Evolutionary conservation across 2,888 invertebrate species (phyloP).

Genomic region (Caenorhabditis angaria): DNA sequence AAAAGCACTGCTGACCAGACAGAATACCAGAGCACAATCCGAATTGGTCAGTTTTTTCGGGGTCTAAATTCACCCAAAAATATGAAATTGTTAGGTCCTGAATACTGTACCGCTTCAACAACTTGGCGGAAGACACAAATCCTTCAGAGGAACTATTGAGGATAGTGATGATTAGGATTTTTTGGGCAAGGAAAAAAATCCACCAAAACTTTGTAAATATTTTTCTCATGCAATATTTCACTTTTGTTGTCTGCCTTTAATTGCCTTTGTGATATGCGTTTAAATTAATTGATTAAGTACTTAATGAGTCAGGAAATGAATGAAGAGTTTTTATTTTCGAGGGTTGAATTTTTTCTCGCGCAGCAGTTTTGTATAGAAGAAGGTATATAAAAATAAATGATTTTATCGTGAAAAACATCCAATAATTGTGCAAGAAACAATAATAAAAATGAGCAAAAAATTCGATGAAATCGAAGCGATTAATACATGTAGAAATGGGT

Average conservation of each 20-base stretch:
- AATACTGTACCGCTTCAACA: background rate
- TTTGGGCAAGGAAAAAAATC: too few relatives aligned
- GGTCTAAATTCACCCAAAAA: background rate
- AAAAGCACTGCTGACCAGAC: constrained; percentile 41
- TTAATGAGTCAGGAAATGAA: too few relatives aligned
- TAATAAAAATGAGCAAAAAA: constrained; percentile 27
- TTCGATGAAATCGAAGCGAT: constrained; percentile 29
- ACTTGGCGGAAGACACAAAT: background rate
- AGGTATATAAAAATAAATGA: too few relatives aligned
- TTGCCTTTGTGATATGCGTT: too few relatives aligned
- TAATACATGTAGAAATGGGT: background rate
- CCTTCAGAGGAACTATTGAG: background rate
- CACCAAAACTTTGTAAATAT: too few relatives aligned
- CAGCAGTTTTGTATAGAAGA: too few relatives aligned
- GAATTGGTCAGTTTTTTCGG: constrained; percentile 18
- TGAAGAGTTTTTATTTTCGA: too few relatives aligned
- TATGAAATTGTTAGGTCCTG: background rate
- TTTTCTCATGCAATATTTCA: too few relatives aligned
- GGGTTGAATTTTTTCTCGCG: too few relatives aligned
- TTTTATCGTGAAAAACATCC: constrained; percentile 9
- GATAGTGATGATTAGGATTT: background rate
- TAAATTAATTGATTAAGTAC: too few relatives aligned
- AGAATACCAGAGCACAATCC: constrained; percentile 44
- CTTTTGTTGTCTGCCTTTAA: too few relatives aligned
- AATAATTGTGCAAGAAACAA: constrained; percentile 33